A percentile compares a stretch with the other conserved stretches of the same genome.
Conservation (phyloP, 2,113 vertebrate genomes). For the Rhinolophus ferrumequinum region DNA sequence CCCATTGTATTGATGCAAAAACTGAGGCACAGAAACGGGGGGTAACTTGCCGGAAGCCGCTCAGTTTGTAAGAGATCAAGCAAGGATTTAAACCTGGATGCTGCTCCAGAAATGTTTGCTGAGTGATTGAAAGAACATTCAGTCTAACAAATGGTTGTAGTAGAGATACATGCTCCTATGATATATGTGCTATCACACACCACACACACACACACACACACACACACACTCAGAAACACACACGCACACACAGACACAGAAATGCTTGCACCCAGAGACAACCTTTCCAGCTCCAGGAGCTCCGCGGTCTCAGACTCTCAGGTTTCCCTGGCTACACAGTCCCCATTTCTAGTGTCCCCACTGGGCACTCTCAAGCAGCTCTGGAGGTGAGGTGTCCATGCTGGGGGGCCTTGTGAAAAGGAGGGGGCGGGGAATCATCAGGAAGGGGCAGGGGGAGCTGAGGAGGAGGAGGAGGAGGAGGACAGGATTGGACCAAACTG, state of each 20-base stretch:
- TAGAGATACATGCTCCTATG: slow-evolving; percentile 24
- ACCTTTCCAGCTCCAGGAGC: not conserved
- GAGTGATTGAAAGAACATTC: not conserved
- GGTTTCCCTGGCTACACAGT: slow-evolving; percentile 52
- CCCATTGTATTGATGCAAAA: not conserved
- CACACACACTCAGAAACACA: not conserved
- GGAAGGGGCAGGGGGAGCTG: not conserved
- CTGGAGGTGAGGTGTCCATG: slow-evolving; percentile 27
- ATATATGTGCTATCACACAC: not conserved
- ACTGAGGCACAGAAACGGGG: not conserved
- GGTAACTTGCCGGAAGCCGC: not conserved
- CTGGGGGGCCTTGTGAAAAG: not conserved
- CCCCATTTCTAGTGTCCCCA: not conserved
- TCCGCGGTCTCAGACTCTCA: not conserved
- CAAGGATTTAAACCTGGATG: slow-evolving; percentile 14
- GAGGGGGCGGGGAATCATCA: not conserved
- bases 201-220: not conserved
- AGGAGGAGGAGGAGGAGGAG: not conserved
- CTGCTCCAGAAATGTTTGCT: slow-evolving; percentile 22
- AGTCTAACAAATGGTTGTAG: slow-evolving; percentile 48
- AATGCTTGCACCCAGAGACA: not conserved
- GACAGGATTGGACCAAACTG: not conserved
- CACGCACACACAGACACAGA: not conserved
- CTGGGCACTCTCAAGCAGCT: not conserved
- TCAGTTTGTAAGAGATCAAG: not conserved